Percentiles rank a stretch among this genome's conserved stretches.
Conservation (phyloP, 2,113 vertebrate genomes). For the Pantherophis guttatus region DNA sequence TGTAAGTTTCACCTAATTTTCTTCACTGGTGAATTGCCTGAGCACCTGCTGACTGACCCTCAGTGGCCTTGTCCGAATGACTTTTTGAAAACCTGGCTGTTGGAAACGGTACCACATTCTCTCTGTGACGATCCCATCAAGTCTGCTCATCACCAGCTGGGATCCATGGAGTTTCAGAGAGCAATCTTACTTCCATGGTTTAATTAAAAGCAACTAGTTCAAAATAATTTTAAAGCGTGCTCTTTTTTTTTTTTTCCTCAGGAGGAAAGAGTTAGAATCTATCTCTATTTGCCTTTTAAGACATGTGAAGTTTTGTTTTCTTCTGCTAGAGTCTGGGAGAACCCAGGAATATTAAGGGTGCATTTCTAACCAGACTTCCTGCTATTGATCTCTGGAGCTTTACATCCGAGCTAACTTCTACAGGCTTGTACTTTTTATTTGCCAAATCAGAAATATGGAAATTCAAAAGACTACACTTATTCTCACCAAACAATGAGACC, state of each 20-base stretch:
- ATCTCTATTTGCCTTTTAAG: background rate
- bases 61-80: background rate
- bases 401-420: background rate
- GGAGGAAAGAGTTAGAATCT: too few relatives aligned
- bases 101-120: background rate
- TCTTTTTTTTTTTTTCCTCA: too few relatives aligned
- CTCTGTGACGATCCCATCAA: background rate
- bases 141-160: background rate
- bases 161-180: background rate
- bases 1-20: background rate
- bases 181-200: background rate
- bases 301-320: background rate
- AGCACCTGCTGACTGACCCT: background rate
- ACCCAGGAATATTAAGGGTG: background rate
- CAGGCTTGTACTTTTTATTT: background rate
- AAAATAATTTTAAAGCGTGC: background rate
- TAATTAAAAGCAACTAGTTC: background rate
- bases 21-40: background rate
- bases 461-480: background rate
- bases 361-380: background rate
- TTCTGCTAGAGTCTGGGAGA: background rate
- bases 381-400: background rate
- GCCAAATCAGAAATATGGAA: background rate
- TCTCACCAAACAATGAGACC: background rate
- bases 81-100: background rate